Conservation (phyloP, 2,113 vertebrate genomes). For the Polypterus bichir region DNA sequence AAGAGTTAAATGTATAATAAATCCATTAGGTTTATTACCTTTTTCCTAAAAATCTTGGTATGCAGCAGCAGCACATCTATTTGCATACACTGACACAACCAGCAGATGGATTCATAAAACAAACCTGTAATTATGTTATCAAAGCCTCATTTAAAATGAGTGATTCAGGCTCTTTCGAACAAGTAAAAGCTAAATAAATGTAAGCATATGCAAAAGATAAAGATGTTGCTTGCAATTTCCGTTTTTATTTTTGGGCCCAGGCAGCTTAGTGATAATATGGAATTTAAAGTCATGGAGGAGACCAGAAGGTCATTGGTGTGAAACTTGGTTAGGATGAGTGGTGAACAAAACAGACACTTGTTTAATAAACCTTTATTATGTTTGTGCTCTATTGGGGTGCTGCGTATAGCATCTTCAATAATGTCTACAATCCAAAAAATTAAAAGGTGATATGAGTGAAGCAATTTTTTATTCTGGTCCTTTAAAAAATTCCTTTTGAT, state of each 20-base stretch:
- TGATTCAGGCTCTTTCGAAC: conserved; percentile 1
- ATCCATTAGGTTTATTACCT: background rate
- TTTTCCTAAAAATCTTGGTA: background rate
- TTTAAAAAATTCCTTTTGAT: no score
- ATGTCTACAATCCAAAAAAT: no score
- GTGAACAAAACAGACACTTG: background rate
- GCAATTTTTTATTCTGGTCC: no score
- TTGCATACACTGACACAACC: background rate
- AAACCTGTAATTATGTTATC: conserved; percentile 8
- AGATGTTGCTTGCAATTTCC: background rate
- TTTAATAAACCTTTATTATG: no score
- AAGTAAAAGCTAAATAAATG: background rate
- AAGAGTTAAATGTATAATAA: background rate
- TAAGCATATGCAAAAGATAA: background rate
- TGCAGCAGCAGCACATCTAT: background rate
- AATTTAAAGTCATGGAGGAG: background rate
- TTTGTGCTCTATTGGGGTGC: no score
- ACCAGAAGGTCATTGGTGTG: background rate
- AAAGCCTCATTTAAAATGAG: conserved; percentile 10
- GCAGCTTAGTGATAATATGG: background rate
- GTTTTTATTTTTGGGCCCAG: background rate
- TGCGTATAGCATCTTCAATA: no score
- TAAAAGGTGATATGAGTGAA: no score
- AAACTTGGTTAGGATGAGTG: background rate
- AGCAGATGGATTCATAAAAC: background rate